A percentile compares a stretch with the other conserved stretches of the same genome.
These are phyloP conservation scores for Phalacrocorax aristotelis DNA, from an alignment of 2,113 vertebrate species.

Conservation along the genomic window DNA sequence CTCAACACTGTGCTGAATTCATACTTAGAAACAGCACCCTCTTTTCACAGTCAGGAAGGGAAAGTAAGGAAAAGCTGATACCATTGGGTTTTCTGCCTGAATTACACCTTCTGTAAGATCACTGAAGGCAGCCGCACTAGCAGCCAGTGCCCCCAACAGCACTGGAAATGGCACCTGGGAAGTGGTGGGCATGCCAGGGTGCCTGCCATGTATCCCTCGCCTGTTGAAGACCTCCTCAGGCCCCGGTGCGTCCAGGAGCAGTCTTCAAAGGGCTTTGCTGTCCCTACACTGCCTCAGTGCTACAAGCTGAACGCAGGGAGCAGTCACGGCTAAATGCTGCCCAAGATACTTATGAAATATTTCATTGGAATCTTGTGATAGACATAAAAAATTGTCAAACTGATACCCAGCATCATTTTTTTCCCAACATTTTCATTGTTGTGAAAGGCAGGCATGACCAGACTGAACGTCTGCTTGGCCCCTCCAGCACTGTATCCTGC, in stretches of 20 bases:
- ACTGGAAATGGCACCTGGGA: background rate
- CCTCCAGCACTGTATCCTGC: background rate
- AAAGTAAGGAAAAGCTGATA: background rate
- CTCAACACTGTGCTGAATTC: background rate
- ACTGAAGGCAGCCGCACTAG: background rate
- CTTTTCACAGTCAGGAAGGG: background rate
- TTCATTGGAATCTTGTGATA: background rate
- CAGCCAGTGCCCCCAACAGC: background rate
- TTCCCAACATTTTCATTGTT: background rate
- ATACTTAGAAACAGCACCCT: background rate
- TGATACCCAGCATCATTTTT: background rate
- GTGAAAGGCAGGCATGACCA: background rate
- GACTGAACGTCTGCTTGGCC: background rate
- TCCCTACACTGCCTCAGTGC: background rate
- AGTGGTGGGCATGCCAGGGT: background rate
- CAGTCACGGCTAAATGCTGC: background rate
- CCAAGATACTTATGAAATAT: background rate
- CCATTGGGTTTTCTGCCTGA: background rate
- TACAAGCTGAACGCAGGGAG: background rate
- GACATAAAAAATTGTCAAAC: background rate
- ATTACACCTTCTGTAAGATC: background rate
- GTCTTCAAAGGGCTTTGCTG: background rate
- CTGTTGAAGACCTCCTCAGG: background rate
- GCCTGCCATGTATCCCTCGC: background rate
- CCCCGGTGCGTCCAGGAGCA: accelerated